Conservation (phyloP, 2,797 vertebrate species). For the Falco concolor region DNA sequence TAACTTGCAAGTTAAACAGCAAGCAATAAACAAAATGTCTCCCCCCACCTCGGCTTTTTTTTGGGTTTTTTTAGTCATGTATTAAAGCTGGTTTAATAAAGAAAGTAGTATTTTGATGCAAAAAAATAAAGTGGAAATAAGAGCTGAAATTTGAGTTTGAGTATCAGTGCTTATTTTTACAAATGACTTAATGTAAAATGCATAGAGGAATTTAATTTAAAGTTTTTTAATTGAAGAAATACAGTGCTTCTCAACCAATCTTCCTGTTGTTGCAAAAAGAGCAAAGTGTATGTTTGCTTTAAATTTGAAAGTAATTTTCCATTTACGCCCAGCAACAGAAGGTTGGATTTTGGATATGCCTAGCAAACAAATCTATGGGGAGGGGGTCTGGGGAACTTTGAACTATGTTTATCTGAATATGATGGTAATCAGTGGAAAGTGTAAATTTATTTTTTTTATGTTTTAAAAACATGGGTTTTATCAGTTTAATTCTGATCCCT, state of each 20-base stretch:
- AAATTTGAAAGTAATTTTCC: not conserved
- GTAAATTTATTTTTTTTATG: not conserved
- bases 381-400: not conserved
- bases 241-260: not conserved
- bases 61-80: not conserved
- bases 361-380: not conserved
- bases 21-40: not conserved
- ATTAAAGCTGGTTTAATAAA: not conserved
- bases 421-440: not conserved
- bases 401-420: not conserved
- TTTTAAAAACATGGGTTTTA: not conserved
- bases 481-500: not conserved
- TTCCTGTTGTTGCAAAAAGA: not conserved
- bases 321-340: not conserved
- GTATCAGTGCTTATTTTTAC: not conserved
- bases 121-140: not conserved
- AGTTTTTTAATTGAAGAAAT: not conserved
- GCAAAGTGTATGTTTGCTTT: conserved; percentile 27
- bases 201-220: not conserved
- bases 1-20: not conserved
- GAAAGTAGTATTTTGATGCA: not conserved
- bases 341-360: not conserved
- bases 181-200: not conserved
- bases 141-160: not conserved
- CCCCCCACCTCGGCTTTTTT: rapidly evolving